Evolutionary conservation across 2,113 vertebrate species (phyloP).

Genomic region (Coracopsis vasa): DNA sequence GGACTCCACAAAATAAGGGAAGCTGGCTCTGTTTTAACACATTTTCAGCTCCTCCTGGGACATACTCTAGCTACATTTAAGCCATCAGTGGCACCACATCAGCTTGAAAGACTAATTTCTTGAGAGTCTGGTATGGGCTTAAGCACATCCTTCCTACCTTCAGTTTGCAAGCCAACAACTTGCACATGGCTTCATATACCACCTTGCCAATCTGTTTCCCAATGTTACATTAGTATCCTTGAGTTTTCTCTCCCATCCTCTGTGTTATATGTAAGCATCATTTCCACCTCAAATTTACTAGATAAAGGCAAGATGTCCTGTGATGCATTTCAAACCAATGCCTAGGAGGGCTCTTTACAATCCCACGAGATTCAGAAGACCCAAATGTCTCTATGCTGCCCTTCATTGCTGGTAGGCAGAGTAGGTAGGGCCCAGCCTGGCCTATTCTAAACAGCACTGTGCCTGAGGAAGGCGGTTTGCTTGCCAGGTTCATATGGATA

Average conservation of each 20-base stretch:
- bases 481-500: background rate
- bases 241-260: background rate
- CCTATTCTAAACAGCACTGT: background rate
- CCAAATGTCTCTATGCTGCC: background rate
- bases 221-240: background rate
- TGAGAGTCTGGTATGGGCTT: background rate
- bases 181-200: background rate
- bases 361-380: background rate
- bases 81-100: background rate
- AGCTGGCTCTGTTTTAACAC: background rate
- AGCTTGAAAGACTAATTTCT: background rate
- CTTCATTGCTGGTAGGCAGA: background rate
- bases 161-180: background rate
- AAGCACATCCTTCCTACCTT: background rate
- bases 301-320: background rate
- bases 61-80: background rate
- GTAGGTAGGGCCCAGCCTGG: background rate
- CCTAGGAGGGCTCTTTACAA: background rate
- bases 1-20: background rate
- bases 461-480: background rate
- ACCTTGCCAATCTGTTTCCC: background rate
- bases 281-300: background rate
- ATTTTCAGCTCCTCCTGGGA: background rate
- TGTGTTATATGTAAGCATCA: fast-evolving
- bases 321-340: background rate